A percentile compares a stretch with the other conserved stretches of the same genome.
phyloP scores from a whole-genome alignment of 1,140 invertebrate genomes.

The Magallana angulata region DNA sequence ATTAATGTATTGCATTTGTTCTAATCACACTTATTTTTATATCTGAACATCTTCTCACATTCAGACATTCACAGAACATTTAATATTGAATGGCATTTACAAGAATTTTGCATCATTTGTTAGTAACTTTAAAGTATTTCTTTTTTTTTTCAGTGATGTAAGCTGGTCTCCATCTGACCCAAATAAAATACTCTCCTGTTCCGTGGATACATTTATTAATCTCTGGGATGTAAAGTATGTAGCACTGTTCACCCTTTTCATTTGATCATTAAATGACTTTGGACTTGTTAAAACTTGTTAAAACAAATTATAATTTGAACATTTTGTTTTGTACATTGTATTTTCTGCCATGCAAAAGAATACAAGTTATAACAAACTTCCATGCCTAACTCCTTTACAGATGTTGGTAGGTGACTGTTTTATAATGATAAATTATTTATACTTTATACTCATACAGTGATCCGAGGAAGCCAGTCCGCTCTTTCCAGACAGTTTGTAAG shows the following conservation, averaged over 20 bases:
- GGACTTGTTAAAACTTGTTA: too few species aligned
- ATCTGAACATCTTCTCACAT: background rate
- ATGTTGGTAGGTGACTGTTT: too few species aligned
- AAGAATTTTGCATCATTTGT: too few species aligned
- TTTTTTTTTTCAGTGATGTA: slow-evolving; percentile 85
- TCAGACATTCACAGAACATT: background rate
- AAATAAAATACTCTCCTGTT: slow-evolving; percentile 94
- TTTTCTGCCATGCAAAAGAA: too few species aligned
- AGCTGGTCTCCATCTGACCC: slow-evolving; percentile 95
- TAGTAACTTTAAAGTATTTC: slow-evolving; percentile 4
- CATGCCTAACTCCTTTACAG: too few species aligned
- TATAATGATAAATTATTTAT: too few species aligned
- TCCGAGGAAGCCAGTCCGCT: slow-evolving; percentile 88
- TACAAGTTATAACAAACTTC: too few species aligned
- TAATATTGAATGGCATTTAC: too few species aligned
- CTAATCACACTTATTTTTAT: background rate
- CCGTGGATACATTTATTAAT: slow-evolving; percentile 95
- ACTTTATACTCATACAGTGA: slow-evolving; percentile 82
- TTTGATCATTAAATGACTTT: too few species aligned
- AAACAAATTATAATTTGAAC: too few species aligned
- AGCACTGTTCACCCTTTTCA: background rate
- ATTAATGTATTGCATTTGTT: background rate
- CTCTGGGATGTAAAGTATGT: slow-evolving; percentile 90
- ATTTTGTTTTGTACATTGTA: too few species aligned
- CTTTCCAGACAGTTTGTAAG: slow-evolving; percentile 89